These are phyloP conservation scores for Brachionus asplanchnoidis DNA, from an alignment of 1,140 invertebrate species.

Conservation along the genomic window DNA sequence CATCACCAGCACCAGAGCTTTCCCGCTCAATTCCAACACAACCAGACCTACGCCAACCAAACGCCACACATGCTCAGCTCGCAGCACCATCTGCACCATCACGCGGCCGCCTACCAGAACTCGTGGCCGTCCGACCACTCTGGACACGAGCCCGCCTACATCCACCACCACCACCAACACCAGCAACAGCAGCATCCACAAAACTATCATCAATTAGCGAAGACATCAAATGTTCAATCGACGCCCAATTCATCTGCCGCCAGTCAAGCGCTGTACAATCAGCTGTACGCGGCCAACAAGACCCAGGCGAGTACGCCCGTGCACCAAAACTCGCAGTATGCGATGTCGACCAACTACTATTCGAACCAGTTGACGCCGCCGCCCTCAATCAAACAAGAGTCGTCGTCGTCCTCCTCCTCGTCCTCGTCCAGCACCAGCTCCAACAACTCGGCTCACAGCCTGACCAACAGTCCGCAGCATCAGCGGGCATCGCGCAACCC, in stretches of 20 bases:
- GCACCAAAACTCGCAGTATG: not conserved
- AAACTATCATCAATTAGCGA: not conserved
- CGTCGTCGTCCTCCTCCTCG: not conserved
- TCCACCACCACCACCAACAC: not conserved
- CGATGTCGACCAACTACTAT: conserved; percentile 20
- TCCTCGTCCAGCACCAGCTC: not conserved
- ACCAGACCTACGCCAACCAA: not conserved
- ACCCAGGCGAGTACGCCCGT: not conserved
- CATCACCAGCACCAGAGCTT: not conserved
- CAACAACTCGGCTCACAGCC: conserved; percentile 24
- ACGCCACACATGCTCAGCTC: not conserved
- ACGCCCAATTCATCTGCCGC: not conserved
- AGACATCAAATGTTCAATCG: not conserved
- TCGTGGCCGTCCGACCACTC: not conserved
- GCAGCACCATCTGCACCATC: not conserved
- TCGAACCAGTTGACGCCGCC: conserved; percentile 35
- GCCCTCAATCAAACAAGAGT: conserved; percentile 29
- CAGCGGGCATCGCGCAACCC: not conserved
- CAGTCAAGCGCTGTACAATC: not conserved
- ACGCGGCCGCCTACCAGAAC: not conserved
- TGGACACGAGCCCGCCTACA: not conserved
- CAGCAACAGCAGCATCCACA: not conserved
- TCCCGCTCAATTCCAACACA: not conserved
- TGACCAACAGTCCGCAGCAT: conserved; percentile 34
- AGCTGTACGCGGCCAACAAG: not conserved